Evolutionary conservation across 2,797 vertebrate species (phyloP), one percentile per base, ranked within the genome.

Genomic region (Coregonus ussuriensis): DNA sequence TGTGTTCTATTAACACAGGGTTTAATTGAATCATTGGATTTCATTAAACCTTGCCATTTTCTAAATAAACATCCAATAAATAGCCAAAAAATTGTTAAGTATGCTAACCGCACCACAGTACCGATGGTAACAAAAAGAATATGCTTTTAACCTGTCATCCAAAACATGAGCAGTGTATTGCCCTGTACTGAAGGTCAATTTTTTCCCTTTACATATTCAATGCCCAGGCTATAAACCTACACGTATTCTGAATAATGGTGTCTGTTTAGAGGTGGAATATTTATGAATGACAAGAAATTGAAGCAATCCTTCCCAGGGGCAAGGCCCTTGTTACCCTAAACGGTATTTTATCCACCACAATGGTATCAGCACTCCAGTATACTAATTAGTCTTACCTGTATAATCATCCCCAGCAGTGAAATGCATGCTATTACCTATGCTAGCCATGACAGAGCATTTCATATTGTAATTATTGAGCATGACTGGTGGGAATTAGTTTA

Each of bases 361-460:
- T 86, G 78, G 87, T 89, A 92, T 93, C 90, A 89, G 90, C 89
- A 90, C 53, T 90, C 89, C 92, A 94, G 92, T 86, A 85, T 25
- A 77, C 70, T 90, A 51, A 94, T 94, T 95, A 88, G 93, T 92
- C 93, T 89, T 93, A 95, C 93, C 93, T 94, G 91, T 91, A 89
- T 92, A 89, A 92, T 93, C 89, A 68, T 87, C 75, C 86, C 83
- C 85, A 86, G 88, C 87, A 87, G 89, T 88, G 89, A 83, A 79
- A 82, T 82, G 83, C 86, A 87, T 88, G 89, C 88, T 89, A 93
- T 94, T 92, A 93, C 92, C 89, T 91, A 85, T 83, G 79, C 79
- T 84, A 79, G 66, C 86, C 89, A 86, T 91, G 91, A 93, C 92
- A 29, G 89, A 88, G 90, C 83, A 74, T 83, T 91, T 92, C 87